Evolutionary conservation across 2,888 invertebrate species (phyloP).

Genomic region (Carterocephalus palaemon): DNA sequence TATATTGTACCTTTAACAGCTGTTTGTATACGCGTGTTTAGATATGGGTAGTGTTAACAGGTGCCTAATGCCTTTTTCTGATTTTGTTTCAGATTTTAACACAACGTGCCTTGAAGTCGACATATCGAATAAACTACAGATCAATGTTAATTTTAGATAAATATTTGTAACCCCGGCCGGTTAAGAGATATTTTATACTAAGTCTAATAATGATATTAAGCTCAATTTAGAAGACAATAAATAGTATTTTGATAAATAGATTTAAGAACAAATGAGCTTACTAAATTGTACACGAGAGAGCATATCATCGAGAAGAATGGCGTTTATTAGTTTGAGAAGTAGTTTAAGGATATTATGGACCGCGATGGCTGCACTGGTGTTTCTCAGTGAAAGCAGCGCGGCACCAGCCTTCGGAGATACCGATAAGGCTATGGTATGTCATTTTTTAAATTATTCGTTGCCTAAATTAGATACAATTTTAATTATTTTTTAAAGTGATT

Average conservation of each 20-base stretch:
- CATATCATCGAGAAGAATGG: conserved; percentile 53
- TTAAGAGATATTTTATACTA: conserved; percentile 41
- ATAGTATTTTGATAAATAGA: conserved; percentile 49
- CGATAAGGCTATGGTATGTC: conserved; percentile 71
- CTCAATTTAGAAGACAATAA: conserved; percentile 39
- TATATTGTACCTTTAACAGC: too few relatives aligned
- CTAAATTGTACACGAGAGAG: conserved; percentile 40
- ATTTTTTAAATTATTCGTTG: conserved; percentile 1
- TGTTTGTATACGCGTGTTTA: too few relatives aligned
- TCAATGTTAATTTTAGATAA: conserved; percentile 40
- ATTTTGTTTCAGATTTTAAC: conserved; percentile 61
- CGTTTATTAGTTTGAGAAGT: conserved; percentile 52
- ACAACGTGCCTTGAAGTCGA: conserved; percentile 38
- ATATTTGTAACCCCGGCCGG: conserved; percentile 48
- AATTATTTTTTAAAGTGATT: too few relatives aligned
- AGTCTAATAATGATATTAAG: conserved; percentile 50
- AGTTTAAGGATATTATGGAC: conserved; percentile 61
- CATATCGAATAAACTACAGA: conserved; percentile 45
- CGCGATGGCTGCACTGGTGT: conserved; percentile 49
- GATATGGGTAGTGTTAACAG: too few relatives aligned
- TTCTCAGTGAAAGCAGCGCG: conserved; percentile 59
- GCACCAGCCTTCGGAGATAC: conserved; percentile 66
- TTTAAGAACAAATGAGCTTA: conserved; percentile 58
- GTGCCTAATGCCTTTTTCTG: neutral
- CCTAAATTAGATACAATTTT: too few relatives aligned